These are phyloP conservation scores for Euthynnus affinis DNA, from an alignment of 2,797 vertebrate genomes.

Conservation along the genomic window DNA sequence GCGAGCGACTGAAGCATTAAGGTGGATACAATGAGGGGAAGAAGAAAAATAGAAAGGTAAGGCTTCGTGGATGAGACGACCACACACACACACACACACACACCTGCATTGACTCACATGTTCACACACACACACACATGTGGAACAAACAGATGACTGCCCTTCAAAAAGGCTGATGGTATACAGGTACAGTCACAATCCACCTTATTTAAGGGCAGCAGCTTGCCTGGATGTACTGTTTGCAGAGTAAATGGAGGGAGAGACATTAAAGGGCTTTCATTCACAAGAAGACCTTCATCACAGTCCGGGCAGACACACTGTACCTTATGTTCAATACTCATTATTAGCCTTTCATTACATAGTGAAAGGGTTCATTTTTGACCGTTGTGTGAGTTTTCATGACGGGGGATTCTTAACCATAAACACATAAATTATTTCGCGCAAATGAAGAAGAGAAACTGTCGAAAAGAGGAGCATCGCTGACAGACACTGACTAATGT, in stretches of 20 bases:
- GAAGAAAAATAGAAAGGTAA: conserved; percentile 23
- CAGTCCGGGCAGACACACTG: conserved; percentile 18
- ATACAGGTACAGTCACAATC: conserved; percentile 3
- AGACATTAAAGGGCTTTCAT: conserved; percentile 60
- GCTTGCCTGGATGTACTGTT: conserved; percentile 33
- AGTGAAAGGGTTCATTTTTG: conserved; percentile 54
- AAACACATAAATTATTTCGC: conserved; percentile 33
- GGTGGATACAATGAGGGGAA: conserved; percentile 9
- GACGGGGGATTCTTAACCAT: conserved; percentile 20
- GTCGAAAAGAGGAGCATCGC: conserved; percentile 18
- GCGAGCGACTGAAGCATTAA: conserved; percentile 27
- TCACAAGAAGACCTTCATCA: conserved; percentile 37
- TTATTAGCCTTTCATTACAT: conserved; percentile 54
- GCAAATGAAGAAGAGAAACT: conserved; percentile 39
- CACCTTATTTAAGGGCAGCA: conserved; percentile 36
- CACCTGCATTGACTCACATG: conserved; percentile 20
- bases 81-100: conserved; percentile 8
- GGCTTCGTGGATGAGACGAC: conserved; percentile 20
- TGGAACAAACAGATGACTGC: conserved; percentile 12
- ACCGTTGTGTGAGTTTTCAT: conserved; percentile 13
- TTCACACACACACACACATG: conserved; percentile 25
- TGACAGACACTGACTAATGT: conserved; percentile 23
- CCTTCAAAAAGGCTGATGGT: conserved; percentile 28
- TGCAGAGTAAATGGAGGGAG: conserved; percentile 53
- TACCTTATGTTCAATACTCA: conserved; percentile 30